Base-by-base conservation (phyloP, 2,797 vertebrate species). In the Megalops cyprinoides region DNA sequence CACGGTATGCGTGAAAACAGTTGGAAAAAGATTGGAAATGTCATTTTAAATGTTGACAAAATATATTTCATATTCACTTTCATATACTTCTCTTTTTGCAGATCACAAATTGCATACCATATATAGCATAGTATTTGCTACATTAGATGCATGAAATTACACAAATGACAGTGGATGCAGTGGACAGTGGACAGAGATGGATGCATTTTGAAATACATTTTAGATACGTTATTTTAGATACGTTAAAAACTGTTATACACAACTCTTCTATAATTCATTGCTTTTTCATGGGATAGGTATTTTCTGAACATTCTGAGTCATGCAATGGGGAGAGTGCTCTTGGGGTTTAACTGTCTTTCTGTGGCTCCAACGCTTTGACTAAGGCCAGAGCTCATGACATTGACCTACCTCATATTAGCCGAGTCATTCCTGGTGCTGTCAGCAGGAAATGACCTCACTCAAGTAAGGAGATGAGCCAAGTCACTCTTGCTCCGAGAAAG, bases 381-480 rank as follows among this genome's bases (percentile, higher is more conserved):
- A 20, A 71, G 39, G 39, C 67, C 39, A 44, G 15, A 37, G 39
- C 25, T 15, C 31, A 18, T n/a, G n/a, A n/a, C n/a, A n/a, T n/a
- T n/a, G n/a, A n/a, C 31, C 37, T 20, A 5, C 9, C 31, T 37
- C 31, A n/a, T n/a, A n/a, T 39, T 65, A n/a, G 39, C 20, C n/a
- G 67, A 42, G 67, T 44, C 37, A 71, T 71, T n/a, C 15, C 37
- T 71, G 37, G 71, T 44, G 67, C 42, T 44, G 67, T 71, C 67
- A 44, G 1, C 1, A 20, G 67, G 67, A 1, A 7, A 15, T 20
- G 20, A 10, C 7, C 67, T n/a, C 39, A 23, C 12, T 34, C 34
- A 18, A 44, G 20, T 9, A 10, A 9, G 37, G 20, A 44, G 20
- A 42, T 44, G 18, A 71, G 67, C 67, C 14, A 9, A 42, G 67